Base-by-base conservation (phyloP, 2,113 vertebrate genomes). In the Onychostruthus taczanowskii region DNA sequence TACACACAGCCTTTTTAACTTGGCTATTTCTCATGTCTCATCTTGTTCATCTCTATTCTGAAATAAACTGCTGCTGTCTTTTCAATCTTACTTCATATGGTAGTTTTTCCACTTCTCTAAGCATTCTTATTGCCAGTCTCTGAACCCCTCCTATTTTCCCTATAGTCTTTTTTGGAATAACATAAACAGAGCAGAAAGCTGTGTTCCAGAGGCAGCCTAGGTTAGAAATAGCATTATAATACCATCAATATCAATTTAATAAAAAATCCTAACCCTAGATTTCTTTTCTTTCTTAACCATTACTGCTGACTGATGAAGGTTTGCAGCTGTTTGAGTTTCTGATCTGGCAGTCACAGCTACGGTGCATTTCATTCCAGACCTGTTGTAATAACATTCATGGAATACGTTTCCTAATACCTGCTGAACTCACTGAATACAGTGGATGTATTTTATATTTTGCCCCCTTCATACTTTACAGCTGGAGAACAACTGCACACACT, bases 1-100 rank as follows among this genome's bases (percentile, higher is more conserved):
- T 64, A 72, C 5, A 0, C 30, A 37, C 17, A 2, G 1, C n/a
- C 68, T 68, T 95, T 93, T 96, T 84, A 23, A 64, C 58, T 49
- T 2, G 0, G 73, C 58, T 96, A 72, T 95, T 96, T 95, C 91
- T 92, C 73, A 72, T 2, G 69, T 94, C 94, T 72, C 77, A 94
- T 93, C 95, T 94, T 94, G 81, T 94, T 94, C 77, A 56, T 89
- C 44, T 87, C 74, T 81, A n/a, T 84, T 80, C 68, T 74, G 61
- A 92, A 92, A 83, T 81, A 95, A 97, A 95, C 83, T 84, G 76
- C 43, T 93, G 76, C 76, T 94, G 90, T 94, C 94, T 95, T 96
- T 96, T 92, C 91, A 93, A 90, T 97, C 96, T 90, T 70, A 93
- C 68, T 90, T 92, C 83, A 67, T 73, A 78, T 11, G 73, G 79